Conservation (phyloP, 2,113 vertebrate genomes). For the Pangasianodon gigas region DNA sequence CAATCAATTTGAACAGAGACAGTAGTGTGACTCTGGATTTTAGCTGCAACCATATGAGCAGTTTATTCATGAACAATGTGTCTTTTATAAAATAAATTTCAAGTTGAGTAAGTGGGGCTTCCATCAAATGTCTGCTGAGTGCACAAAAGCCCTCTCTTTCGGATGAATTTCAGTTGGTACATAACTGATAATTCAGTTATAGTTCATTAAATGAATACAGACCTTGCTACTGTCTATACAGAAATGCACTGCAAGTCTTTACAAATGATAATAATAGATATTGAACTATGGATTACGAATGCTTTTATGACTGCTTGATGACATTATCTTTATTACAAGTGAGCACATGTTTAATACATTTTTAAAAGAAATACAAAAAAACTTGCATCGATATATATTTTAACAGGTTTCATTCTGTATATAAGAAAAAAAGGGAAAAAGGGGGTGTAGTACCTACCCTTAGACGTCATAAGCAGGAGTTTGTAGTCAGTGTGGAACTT, state of each 20-base stretch:
- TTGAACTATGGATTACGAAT: not conserved
- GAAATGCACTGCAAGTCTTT: not conserved
- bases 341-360: not conserved
- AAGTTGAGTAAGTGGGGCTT: not conserved
- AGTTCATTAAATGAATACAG: not conserved
- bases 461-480: not conserved
- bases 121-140: not conserved
- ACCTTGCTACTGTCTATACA: not conserved
- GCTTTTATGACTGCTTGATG: not conserved
- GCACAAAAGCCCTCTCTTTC: not conserved
- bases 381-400: not conserved
- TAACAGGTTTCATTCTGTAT: not conserved
- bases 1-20: conserved; percentile 13
- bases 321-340: not conserved
- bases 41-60: not conserved
- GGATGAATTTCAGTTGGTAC: not conserved
- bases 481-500: not conserved
- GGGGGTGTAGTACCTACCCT: not conserved
- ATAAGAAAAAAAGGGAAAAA: not conserved
- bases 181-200: not conserved
- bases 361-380: not conserved
- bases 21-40: conserved; percentile 7
- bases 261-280: not conserved
- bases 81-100: not conserved
- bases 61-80: not conserved